Evolutionary conservation across 2,113 vertebrate genomes (phyloP), one percentile per base, ranked within the genome.

Genomic region (Thermophis baileyi): DNA sequence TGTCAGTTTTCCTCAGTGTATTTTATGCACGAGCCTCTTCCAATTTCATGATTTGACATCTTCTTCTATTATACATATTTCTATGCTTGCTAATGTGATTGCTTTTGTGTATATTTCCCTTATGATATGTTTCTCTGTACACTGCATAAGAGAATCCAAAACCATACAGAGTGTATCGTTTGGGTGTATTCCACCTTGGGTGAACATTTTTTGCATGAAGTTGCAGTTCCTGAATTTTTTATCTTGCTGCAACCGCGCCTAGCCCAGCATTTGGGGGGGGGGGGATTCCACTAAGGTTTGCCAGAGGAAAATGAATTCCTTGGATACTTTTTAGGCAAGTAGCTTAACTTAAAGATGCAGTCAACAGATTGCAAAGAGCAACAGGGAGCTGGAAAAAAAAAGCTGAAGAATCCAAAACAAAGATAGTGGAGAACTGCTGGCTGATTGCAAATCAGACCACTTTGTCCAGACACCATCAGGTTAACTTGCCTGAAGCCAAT

Each of bases 261-360:
- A 22, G 47, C 27, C 60, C n/a, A 88, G 86, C 30, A 69, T 44
- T 8, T 16, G 50, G 90, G 25, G 2, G 7, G 0, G 8, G 55
- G 24, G 24, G 0, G 54, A 91, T 87, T 91, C 8, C 5, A 0
- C 24, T 47, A 88, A 46, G 20, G 10, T 89, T 92, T 92, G 49
- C 22, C 60, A 49, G 20, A 40, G 50, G 91, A 2, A 30, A 5
- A 49, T 93, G 51, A 50, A 85, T 69, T 93, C 51, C 94, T 92
- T 40, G 51, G 30, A 92, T 95, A 89, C 50, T 22, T 92, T 87
- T 18, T 16, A 50, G 54, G 90, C 92, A 7, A 22, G 1, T 35
- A 47, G 57, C 93, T 94, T 95, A 85, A 6, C 88, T 55, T 2
- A 9, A 94, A 93, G 18, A 63, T 87, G 35, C 85, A 40, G n/a